A percentile compares a stretch with the other conserved stretches of the same genome.
These are phyloP conservation scores for Habroteleia sp. DNA, from an alignment of 2,888 invertebrate species.

Conservation along the genomic window DNA sequence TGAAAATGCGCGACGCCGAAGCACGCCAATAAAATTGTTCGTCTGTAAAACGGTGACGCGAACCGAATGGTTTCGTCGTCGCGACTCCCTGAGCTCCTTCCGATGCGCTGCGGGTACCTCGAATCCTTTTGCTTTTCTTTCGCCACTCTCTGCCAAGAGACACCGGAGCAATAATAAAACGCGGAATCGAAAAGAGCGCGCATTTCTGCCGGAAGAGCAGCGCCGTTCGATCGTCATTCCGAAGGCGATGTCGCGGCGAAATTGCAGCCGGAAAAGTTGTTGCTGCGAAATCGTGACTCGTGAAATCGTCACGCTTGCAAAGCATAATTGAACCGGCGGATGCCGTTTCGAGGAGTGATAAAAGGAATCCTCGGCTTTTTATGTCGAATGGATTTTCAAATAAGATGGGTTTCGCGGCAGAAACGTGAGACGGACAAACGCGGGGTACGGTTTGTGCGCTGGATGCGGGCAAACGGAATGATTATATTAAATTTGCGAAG, in stretches of 20 bases:
- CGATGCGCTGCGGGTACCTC: conserved; percentile 71
- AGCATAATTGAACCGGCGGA: conserved; percentile 45
- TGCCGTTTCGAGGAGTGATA: conserved; percentile 37
- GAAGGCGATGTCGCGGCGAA: conserved; percentile 38
- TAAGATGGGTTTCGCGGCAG: conserved; percentile 33
- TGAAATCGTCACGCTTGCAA: conserved; percentile 42
- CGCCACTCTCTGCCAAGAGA: conserved; percentile 24
- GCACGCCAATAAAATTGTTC: conserved; percentile 78
- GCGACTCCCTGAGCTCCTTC: no score
- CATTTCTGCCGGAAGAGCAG: conserved; percentile 35
- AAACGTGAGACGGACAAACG: conserved; percentile 31
- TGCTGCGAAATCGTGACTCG: conserved; percentile 47
- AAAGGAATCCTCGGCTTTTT: conserved; percentile 40
- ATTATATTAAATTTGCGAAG: no score
- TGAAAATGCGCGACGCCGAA: conserved; percentile 76
- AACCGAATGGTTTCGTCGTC: conserved; percentile 78
- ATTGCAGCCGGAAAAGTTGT: conserved; percentile 54
- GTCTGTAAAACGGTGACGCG: conserved; percentile 78
- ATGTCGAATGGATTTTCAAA: conserved; percentile 34
- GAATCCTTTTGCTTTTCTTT: conserved; percentile 61
- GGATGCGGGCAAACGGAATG: background rate
- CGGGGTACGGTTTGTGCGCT: background rate
- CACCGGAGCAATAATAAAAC: conserved; percentile 59
- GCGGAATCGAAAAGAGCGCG: conserved; percentile 56
- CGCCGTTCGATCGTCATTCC: conserved; percentile 55